Evolutionary conservation across 2,113 vertebrate genomes (phyloP).

Genomic region (Apaloderma vittatum): DNA sequence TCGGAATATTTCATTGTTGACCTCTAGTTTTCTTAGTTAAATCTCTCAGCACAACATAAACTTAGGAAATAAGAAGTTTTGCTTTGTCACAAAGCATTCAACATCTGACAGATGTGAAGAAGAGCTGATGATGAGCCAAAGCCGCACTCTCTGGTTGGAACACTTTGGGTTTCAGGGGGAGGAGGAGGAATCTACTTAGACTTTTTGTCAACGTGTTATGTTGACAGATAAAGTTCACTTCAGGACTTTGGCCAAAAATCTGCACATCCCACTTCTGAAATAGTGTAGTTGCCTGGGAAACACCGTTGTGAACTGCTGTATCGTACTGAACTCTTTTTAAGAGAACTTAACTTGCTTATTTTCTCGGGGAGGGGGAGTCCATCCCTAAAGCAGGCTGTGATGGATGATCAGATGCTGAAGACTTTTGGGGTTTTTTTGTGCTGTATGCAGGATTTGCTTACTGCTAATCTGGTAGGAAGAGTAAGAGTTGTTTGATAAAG

Average conservation of each 20-base stretch:
- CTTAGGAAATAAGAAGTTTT: background rate
- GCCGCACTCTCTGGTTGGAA: background rate
- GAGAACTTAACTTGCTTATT: background rate
- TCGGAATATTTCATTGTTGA: background rate
- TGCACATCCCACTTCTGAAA: background rate
- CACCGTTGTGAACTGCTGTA: background rate
- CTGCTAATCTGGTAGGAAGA: background rate
- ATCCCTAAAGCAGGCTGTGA: background rate
- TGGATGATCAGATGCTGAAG: background rate
- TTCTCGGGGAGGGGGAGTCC: background rate
- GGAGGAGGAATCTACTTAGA: background rate
- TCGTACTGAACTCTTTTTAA: background rate
- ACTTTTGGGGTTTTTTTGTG: background rate
- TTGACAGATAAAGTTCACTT: slow-evolving; percentile 23
- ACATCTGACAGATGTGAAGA: background rate
- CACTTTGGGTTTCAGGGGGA: background rate
- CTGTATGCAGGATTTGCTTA: background rate
- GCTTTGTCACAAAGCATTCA: background rate
- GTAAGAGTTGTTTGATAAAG: background rate
- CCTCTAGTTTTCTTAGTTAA: slow-evolving; percentile 13
- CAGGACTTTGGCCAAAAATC: background rate
- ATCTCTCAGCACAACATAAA: background rate
- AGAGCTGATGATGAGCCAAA: background rate
- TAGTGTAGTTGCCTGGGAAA: background rate
- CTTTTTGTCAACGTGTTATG: slow-evolving; percentile 7